Evolutionary conservation across 2,888 invertebrate genomes (phyloP).

Genomic region (Meghimatium bilineatum): DNA sequence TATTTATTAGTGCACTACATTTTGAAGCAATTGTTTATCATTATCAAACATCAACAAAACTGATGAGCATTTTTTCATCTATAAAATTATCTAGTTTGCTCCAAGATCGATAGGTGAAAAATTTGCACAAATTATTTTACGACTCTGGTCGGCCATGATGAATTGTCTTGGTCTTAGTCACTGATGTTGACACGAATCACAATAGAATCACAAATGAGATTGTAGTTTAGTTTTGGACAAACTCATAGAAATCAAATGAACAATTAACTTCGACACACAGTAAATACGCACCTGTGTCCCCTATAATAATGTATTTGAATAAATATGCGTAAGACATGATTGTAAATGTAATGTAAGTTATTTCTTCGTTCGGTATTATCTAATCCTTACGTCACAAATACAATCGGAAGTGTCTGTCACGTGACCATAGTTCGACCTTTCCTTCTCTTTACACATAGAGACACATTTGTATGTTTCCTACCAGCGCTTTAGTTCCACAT

Average conservation of each 20-base stretch:
- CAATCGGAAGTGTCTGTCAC: conserved; percentile 45
- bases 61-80: neutral
- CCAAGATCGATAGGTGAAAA: neutral
- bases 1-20: too few species aligned
- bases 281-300: conserved; percentile 92
- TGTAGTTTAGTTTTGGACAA: neutral
- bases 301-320: conserved; percentile 99
- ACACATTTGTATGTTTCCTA: too few species aligned
- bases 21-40: neutral
- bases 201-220: neutral
- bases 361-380: conserved; percentile 48
- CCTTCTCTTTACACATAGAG: too few species aligned
- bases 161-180: neutral
- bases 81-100: neutral
- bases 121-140: conserved; percentile 4
- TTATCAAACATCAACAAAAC: neutral
- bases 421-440: too few species aligned
- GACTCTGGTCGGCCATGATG: conserved; percentile 13
- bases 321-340: conserved; percentile 99
- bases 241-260: neutral
- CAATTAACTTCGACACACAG: neutral
- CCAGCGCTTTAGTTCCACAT: too few species aligned
- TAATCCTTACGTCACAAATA: conserved; percentile 56
- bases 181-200: neutral
- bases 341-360: too few species aligned